Percentiles rank a stretch among this genome's conserved stretches.
phyloP scores from a whole-genome alignment of 2,888 invertebrate genomes.

The Torymus aiolomorphi region DNA sequence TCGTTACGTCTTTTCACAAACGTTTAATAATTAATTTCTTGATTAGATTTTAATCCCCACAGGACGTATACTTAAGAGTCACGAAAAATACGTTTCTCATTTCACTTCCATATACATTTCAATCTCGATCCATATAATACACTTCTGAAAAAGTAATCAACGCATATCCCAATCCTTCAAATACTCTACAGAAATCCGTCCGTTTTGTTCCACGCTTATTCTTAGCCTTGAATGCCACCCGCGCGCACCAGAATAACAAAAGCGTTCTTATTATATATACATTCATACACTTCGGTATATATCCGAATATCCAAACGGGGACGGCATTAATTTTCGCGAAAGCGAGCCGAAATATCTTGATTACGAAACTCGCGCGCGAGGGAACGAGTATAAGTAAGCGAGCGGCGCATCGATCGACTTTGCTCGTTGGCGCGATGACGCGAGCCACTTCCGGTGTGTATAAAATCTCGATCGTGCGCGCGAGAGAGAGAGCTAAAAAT shows the following conservation, averaged over 20 bases:
- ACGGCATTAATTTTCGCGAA: conserved; percentile 41
- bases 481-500: conserved; percentile 37
- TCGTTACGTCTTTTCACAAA: too few species aligned
- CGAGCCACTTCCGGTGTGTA: conserved; percentile 42
- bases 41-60: too few species aligned
- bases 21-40: too few species aligned
- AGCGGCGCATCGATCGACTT: conserved; percentile 38
- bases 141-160: too few species aligned
- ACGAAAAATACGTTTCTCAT: too few species aligned
- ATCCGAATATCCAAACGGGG: not conserved
- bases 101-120: too few species aligned
- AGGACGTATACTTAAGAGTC: too few species aligned
- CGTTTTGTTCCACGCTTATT: too few species aligned
- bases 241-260: not conserved
- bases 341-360: conserved; percentile 44
- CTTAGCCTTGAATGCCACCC: too few species aligned
- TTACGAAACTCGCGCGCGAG: conserved; percentile 16
- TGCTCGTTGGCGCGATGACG: conserved; percentile 41
- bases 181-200: too few species aligned
- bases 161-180: too few species aligned
- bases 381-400: not conserved
- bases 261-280: conserved; percentile 7
- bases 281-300: not conserved
- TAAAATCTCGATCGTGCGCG: conserved; percentile 46
- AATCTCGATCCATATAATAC: too few species aligned